Evolutionary conservation across 2,888 invertebrate genomes (phyloP).

Genomic region (Ganaspis brasiliensis): DNA sequence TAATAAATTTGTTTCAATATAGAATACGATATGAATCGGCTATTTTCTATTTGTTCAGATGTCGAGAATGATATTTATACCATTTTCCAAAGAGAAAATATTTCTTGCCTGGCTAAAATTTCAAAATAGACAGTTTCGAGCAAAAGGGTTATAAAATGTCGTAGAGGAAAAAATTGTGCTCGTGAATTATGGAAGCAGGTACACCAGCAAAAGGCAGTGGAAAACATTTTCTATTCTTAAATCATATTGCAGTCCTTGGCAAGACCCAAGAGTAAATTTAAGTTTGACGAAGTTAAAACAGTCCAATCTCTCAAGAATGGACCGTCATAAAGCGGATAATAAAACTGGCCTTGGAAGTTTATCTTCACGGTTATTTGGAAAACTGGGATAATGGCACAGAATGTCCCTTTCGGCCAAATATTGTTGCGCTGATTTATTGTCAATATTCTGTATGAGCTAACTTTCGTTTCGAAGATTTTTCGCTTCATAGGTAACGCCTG

Average conservation of each 20-base stretch:
- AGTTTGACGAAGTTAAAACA: not conserved
- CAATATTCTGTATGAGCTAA: not conserved
- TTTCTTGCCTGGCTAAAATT: not conserved
- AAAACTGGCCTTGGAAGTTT: not conserved
- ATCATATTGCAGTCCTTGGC: not conserved
- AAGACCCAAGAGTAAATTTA: not conserved
- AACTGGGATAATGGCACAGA: not conserved
- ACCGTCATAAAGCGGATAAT: constrained; percentile 8
- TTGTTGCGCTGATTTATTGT: constrained; percentile 4
- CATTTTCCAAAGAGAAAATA: not conserved
- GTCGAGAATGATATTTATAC: no score
- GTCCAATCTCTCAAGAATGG: constrained; percentile 12
- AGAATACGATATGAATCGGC: no score
- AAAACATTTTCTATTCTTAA: not conserved
- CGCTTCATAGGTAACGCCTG: not conserved
- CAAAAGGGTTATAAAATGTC: constrained; percentile 6
- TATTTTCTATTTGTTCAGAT: no score
- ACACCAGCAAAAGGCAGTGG: not conserved
- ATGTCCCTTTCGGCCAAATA: not conserved
- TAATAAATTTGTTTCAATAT: no score
- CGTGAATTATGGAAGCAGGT: not conserved
- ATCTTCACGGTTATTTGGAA: not conserved
- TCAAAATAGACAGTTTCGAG: not conserved
- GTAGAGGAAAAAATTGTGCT: not conserved
- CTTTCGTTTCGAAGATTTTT: not conserved